Conservation (phyloP, 2,113 vertebrate species). For the Andinoacara biseriatus region DNA sequence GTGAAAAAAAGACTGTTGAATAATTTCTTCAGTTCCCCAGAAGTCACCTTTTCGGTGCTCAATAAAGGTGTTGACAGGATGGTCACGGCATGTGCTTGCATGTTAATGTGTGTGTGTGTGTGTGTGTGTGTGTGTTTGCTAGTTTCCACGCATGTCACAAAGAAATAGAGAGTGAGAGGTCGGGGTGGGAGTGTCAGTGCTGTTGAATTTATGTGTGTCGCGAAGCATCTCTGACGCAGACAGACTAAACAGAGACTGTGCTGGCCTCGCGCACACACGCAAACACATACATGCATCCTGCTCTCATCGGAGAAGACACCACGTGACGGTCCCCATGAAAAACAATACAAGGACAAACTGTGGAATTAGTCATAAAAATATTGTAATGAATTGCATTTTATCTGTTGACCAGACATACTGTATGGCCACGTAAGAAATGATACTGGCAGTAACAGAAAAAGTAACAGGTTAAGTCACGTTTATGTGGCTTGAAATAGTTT, state of each 20-base stretch:
- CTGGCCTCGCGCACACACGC: slow-evolving; percentile 5
- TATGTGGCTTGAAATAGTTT: neutral
- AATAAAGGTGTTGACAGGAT: neutral
- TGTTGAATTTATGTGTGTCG: slow-evolving; percentile 66
- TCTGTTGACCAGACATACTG: neutral
- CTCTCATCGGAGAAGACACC: slow-evolving; percentile 2
- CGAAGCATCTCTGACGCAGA: slow-evolving; percentile 67
- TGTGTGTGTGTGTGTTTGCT: neutral
- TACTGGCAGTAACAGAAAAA: neutral
- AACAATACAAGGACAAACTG: neutral
- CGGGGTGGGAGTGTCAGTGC: slow-evolving; percentile 30
- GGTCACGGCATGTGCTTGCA: neutral
- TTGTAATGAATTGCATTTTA: neutral
- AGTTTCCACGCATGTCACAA: slow-evolving; percentile 39
- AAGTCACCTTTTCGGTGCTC: neutral
- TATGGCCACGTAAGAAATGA: neutral
- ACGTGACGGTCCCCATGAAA: neutral
- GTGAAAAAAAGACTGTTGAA: neutral
- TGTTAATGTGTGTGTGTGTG: neutral
- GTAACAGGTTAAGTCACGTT: neutral
- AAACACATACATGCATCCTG: slow-evolving; percentile 2
- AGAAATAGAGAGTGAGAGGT: slow-evolving; percentile 41
- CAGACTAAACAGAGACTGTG: slow-evolving; percentile 68
- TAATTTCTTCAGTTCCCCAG: neutral
- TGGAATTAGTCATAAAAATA: neutral